phyloP scores from a whole-genome alignment of 1,140 invertebrate species.

The Nebria ingens region DNA sequence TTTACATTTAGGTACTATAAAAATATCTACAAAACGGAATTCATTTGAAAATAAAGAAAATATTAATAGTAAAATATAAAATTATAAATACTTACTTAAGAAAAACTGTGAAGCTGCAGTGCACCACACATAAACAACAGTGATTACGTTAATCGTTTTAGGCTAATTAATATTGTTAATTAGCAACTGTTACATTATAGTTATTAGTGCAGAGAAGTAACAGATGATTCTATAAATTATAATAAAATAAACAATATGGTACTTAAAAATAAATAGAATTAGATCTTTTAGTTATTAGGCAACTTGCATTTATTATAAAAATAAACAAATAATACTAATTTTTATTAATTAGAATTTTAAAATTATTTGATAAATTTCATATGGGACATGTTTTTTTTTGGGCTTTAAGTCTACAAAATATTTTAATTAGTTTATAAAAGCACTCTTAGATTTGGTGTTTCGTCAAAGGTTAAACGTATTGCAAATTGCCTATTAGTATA shows the following conservation, averaged over 20 bases:
- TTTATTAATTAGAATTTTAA: no score
- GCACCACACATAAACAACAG: neutral
- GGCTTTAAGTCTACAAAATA: no score
- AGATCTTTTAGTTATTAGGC: neutral
- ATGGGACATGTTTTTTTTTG: no score
- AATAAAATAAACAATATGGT: constrained; percentile 4
- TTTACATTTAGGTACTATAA: no score
- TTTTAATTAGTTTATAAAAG: no score
- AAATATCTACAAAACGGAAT: no score
- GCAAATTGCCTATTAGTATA: no score
- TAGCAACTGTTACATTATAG: neutral
- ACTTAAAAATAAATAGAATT: constrained; percentile 2
- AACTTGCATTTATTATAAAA: neutral
- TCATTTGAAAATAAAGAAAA: no score
- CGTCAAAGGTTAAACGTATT: no score
- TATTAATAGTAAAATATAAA: neutral
- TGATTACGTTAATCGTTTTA: neutral
- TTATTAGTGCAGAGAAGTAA: neutral
- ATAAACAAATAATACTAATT: neutral
- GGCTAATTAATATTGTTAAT: constrained; percentile 8
- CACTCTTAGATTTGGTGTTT: no score
- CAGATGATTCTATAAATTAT: constrained; percentile 4
- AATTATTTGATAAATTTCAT: no score
- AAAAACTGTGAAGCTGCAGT: constrained; percentile 3
- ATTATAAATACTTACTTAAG: constrained; percentile 7